A percentile compares a stretch with the other conserved stretches of the same genome.
Conservation (phyloP, 2,888 invertebrate species). For the Ophion obscuratus region DNA sequence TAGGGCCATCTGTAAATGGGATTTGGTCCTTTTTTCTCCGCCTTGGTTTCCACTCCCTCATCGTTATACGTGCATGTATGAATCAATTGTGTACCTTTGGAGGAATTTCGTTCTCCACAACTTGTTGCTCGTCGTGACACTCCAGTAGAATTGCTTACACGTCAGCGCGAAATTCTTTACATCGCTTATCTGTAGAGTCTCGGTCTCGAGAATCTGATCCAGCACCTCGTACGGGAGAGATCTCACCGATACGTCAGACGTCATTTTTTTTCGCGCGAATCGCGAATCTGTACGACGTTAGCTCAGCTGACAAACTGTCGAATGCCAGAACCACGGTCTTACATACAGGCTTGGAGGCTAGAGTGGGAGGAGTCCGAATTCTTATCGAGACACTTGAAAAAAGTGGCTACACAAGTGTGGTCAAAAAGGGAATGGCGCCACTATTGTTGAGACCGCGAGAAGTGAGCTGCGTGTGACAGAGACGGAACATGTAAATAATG, state of each 20-base stretch:
- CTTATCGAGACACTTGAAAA: accelerated
- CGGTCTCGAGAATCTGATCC: conserved; percentile 78
- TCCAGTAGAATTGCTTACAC: conserved; percentile 85
- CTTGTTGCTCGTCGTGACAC: conserved; percentile 84
- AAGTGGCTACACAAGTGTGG: no score
- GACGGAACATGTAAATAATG: no score
- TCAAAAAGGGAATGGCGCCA: no score
- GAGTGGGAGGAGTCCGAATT: accelerated
- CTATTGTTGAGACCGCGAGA: no score
- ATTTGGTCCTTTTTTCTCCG: no score
- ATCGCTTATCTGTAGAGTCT: conserved; percentile 80
- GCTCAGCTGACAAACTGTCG: background rate
- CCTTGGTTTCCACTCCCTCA: no score
- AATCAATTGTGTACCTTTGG: conserved; percentile 79
- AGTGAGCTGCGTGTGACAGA: no score
- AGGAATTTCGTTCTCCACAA: conserved; percentile 85
- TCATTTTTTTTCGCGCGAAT: background rate
- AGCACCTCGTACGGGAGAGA: conserved; percentile 78
- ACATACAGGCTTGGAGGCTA: no score
- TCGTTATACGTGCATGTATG: background rate
- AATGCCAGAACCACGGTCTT: background rate
- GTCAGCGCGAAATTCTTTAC: conserved; percentile 85
- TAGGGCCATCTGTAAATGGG: conserved; percentile 83
- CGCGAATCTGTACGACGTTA: background rate
- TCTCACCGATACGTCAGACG: conserved; percentile 73